Conservation (phyloP, 1,140 invertebrate species). For the Cyphomyrmex costatus region DNA sequence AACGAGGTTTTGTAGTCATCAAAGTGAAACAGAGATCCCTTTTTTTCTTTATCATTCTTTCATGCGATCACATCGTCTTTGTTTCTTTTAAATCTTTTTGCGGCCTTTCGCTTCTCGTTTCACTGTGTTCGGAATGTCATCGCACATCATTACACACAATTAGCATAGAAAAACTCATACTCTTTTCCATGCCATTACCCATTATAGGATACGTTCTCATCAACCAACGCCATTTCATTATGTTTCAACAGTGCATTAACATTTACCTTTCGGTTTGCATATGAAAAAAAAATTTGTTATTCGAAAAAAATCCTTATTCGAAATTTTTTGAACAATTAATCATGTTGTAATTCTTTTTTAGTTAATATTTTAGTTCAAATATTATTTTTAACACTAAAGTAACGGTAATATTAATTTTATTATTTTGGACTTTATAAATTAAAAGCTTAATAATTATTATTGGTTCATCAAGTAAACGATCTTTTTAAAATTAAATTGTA, state of each 20-base stretch:
- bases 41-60: not conserved
- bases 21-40: constrained; percentile 16
- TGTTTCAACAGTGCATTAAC: constrained; percentile 24
- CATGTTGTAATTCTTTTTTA: not conserved
- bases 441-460: not conserved
- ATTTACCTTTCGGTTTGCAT: not conserved
- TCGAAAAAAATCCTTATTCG: not conserved
- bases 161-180: constrained; percentile 65
- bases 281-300: too few relatives aligned
- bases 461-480: not conserved
- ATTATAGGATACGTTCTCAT: constrained; percentile 53
- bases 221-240: constrained; percentile 14
- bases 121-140: constrained; percentile 37
- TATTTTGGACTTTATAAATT: constrained; percentile 12
- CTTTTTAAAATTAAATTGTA: not conserved
- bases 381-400: not conserved
- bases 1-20: constrained; percentile 63
- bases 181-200: constrained; percentile 68
- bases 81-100: constrained; percentile 37
- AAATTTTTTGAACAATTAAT: not conserved
- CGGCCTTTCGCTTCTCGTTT: not conserved
- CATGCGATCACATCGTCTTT: constrained; percentile 18
- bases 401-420: not conserved
- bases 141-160: constrained; percentile 66
- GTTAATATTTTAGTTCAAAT: too few relatives aligned